These are phyloP conservation scores for Atethmia centrago DNA, from an alignment of 2,888 invertebrate species.

Conservation along the genomic window DNA sequence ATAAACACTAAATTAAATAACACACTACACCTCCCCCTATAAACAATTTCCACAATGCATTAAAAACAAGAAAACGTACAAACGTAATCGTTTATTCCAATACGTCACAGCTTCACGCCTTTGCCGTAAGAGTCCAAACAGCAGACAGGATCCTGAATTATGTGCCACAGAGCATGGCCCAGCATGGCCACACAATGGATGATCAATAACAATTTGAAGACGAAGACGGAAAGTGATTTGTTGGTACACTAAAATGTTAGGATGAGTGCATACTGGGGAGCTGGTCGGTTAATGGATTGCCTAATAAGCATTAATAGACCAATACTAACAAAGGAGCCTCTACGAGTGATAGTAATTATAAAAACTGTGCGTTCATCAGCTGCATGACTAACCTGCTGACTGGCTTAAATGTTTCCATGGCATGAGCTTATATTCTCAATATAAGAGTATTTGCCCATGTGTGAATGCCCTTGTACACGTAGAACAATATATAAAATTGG, in stretches of 20 bases:
- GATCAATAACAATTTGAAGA: slow-evolving; percentile 88
- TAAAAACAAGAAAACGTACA: slow-evolving; percentile 61
- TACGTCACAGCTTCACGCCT: slow-evolving; percentile 70
- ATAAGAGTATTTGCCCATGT: too few relatives aligned
- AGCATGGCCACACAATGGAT: slow-evolving; percentile 78
- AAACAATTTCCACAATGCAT: slow-evolving; percentile 51
- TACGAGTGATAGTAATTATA: not conserved
- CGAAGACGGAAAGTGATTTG: slow-evolving; percentile 79
- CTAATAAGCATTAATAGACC: not conserved
- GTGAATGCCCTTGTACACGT: not conserved
- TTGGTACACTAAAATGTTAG: slow-evolving; percentile 65
- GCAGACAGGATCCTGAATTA: slow-evolving; percentile 85
- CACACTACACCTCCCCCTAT: slow-evolving; percentile 27
- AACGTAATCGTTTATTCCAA: slow-evolving; percentile 68
- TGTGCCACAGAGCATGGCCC: slow-evolving; percentile 65
- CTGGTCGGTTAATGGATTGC: not conserved
- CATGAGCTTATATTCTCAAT: not conserved
- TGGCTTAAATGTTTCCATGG: not conserved
- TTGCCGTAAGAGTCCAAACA: slow-evolving; percentile 80
- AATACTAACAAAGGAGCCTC: not conserved
- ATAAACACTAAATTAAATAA: slow-evolving; percentile 28
- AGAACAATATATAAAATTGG: not conserved
- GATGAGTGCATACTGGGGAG: slow-evolving; percentile 42
- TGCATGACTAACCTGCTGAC: not conserved
- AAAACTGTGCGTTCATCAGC: not conserved